A percentile compares a stretch with the other conserved stretches of the same genome.
Evolutionary conservation across 2,888 invertebrate species (phyloP).

Genomic region (Synanthedon vespiformis): DNA sequence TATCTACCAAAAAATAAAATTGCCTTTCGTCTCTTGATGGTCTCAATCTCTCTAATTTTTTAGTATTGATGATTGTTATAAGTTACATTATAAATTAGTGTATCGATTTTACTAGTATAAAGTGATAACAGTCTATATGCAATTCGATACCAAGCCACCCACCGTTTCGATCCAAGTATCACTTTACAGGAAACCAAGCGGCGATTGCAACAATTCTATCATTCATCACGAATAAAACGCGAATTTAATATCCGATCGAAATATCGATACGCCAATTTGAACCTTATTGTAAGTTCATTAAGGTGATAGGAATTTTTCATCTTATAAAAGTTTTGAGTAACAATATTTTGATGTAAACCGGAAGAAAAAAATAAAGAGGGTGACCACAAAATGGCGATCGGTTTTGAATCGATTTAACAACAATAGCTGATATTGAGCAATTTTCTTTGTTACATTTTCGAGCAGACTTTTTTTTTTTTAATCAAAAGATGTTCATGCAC

Average conservation of each 20-base stretch:
- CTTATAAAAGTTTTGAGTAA: neutral
- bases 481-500: neutral
- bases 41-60: no score
- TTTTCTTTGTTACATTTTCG: conserved; percentile 3
- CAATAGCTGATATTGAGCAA: neutral
- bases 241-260: conserved; percentile 16
- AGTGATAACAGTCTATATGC: conserved; percentile 27
- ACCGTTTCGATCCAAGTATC: conserved; percentile 37
- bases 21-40: no score
- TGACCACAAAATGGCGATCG: conserved; percentile 25
- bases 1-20: no score
- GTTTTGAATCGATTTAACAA: neutral
- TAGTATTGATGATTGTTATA: no score
- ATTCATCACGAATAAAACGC: conserved; percentile 25
- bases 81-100: conserved; percentile 3
- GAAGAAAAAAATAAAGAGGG: conserved; percentile 19
- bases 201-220: conserved; percentile 48
- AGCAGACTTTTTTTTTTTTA: neutral
- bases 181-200: conserved; percentile 53
- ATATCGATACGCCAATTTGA: conserved; percentile 8
- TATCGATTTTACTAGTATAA: conserved; percentile 7
- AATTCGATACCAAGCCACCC: conserved; percentile 47
- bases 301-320: conserved; percentile 5
- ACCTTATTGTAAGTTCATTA: conserved; percentile 10
- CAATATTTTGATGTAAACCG: conserved; percentile 8